Base-by-base conservation (phyloP, 2,888 invertebrate genomes). In the Argyresthia goedartella region DNA sequence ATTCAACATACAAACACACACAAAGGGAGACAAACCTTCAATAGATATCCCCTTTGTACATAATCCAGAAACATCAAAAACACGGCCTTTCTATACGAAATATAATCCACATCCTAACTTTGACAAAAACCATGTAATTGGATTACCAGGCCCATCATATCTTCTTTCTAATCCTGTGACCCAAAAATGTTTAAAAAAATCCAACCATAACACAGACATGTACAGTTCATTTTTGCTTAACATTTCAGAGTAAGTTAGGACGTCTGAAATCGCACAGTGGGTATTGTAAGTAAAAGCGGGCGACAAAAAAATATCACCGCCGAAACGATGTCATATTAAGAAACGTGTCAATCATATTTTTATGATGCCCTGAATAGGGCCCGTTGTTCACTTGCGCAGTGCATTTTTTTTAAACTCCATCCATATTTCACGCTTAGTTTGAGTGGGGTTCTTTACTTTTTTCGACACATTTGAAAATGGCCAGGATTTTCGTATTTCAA, bases 311-410 rank as follows among this genome's bases (percentile, higher is more conserved):
- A 85, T 82, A 86, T 84, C 86, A 84, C 82, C 80, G 84, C 74
- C 74, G 67, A 76, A 77, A 76, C 81, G 76, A 85, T 86, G 86
- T 86, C 86, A 86, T 85, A 85, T 86, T 86, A 86, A 82, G 76
- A 76, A 86, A 86, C 76, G 81, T 81, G 86, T 85, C 86, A 84
- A 86, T 86, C 85, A 86, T 85, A 85, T 81, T 86, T 85, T 82
- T 85, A 84, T 85, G 81, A 82, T 71, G 78, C 68, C 76, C 77
- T 81, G 69, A 80, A 76, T 76, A 71, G 68, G 64, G 35, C 48
- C 69, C 60, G 73, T 76, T 81, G 81, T 81, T 81, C 81, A 79
- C 80, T 85, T 82, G 81, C 79, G 81, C 68, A 79, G 71, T 72
- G 66, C 11, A 39, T 55, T 77, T 79, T 69, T 70, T 78, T 73